Evolutionary conservation across 1,140 invertebrate species (phyloP).

Genomic region (Neodiprion virginianus): DNA sequence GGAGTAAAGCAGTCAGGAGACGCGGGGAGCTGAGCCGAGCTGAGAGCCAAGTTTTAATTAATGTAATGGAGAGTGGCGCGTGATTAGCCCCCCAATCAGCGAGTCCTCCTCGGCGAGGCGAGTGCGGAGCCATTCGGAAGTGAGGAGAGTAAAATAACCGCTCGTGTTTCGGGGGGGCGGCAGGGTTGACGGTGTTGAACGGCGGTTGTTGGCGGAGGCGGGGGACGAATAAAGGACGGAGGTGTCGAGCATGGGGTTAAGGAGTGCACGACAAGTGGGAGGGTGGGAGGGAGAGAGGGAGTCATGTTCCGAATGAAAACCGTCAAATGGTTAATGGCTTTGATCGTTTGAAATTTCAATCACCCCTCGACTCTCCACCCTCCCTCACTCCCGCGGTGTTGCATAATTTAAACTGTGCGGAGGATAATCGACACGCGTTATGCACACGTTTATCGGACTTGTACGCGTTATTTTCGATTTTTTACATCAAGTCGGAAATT

Average conservation of each 20-base stretch:
- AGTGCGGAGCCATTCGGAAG: background rate
- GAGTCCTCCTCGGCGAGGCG: constrained; percentile 27
- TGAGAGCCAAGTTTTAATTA: constrained; percentile 57
- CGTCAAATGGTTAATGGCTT: constrained; percentile 9
- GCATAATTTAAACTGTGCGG: background rate
- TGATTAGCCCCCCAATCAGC: constrained; percentile 54
- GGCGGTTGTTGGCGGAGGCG: background rate
- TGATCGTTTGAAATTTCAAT: constrained; percentile 3
- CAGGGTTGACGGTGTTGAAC: background rate
- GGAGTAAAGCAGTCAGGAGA: constrained; percentile 2
- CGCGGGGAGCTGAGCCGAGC: constrained; percentile 30
- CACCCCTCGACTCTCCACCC: background rate
- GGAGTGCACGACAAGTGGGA: no score
- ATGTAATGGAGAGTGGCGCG: constrained; percentile 56
- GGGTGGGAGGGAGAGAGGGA: background rate
- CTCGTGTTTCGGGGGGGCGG: background rate
- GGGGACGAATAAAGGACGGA: background rate
- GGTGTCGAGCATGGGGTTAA: background rate
- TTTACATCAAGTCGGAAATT: no score
- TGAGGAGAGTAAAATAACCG: background rate
- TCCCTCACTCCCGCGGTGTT: background rate
- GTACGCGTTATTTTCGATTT: no score
- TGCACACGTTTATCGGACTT: background rate
- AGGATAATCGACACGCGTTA: background rate
- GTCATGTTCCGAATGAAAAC: constrained; percentile 3